Percentiles rank a stretch among this genome's conserved stretches.
Conservation (phyloP, 2,113 vertebrate genomes). For the Pavo muticus region DNA sequence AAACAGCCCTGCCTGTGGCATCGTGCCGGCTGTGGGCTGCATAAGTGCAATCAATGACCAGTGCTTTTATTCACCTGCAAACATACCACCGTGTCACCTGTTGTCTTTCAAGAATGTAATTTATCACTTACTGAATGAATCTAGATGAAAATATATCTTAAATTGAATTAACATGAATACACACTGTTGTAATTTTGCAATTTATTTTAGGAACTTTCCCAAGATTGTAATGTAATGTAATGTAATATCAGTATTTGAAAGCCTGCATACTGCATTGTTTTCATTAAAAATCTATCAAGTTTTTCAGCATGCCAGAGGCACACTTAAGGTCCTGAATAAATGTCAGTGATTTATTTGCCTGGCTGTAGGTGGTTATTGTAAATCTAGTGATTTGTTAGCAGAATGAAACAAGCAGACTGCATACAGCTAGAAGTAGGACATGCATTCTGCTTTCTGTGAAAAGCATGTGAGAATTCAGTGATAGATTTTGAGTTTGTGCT, state of each 20-base stretch:
- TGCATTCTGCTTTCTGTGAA: neutral
- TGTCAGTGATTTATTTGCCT: neutral
- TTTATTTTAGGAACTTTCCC: neutral
- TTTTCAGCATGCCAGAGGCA: neutral
- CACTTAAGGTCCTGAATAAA: neutral
- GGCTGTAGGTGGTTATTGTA: neutral
- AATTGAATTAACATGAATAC: neutral
- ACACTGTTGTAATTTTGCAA: neutral
- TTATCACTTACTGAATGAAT: neutral
- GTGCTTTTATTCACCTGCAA: neutral
- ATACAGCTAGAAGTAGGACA: neutral
- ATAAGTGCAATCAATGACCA: neutral
- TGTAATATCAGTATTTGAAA: neutral
- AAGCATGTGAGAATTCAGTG: neutral
- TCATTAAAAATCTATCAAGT: neutral
- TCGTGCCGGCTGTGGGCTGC: neutral
- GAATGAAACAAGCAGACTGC: neutral
- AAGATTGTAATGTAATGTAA: neutral
- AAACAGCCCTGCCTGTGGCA: neutral
- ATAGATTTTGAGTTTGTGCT: neutral
- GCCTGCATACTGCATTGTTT: neutral
- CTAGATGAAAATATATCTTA: neutral
- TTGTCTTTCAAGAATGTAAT: slow-evolving; percentile 1
- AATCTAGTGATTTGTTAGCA: neutral
- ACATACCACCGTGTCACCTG: neutral